Base-by-base conservation (phyloP, 2,797 vertebrate genomes). In the Hybognathus amarus region DNA sequence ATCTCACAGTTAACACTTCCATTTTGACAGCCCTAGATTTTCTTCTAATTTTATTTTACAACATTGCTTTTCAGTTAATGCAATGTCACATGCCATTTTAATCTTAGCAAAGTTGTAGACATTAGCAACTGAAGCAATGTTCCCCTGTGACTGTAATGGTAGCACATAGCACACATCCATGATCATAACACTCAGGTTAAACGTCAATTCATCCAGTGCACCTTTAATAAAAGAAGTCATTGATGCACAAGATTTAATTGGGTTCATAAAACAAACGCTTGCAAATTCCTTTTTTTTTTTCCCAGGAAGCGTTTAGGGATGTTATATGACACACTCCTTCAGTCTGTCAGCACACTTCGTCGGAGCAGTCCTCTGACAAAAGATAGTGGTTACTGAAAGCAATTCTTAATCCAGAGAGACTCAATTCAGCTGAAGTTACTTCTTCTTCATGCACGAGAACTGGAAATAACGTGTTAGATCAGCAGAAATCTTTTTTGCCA, bases 311-410 rank as follows among this genome's bases (percentile, higher is more conserved):
- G 50, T 89, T 87, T 87, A 85, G 83, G 88, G 90, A 87, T 79
- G 82, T 90, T 91, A 88, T 85, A 91, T 92, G 89, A 77, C 77
- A 88, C 77, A 52, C 86, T 91, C 90, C 76, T 90, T 87, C 85
- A 79, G 86, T 88, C 88, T 93, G 91, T 95, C 92, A 92, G 88
- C 90, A 90, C 87, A 84, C 88, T 81, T 84, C 89, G 85, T 91
- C 70, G 66, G 74, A 74, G 88, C 84, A 85, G 84, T 38, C 47
- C 47, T 80, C 88, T 89, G 78, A 89, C 87, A 68, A 83, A 90
- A 83, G 71, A 83, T 78, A 63, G 78, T 79, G 86, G 80, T 80
- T 79, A 85, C 77, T 38, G 74, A 22, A n/a, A 38, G 63, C 68
- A 17, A 42, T 74, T 47, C 38, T 20, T 70, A 24, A 70, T 69